Conservation (phyloP, 2,888 invertebrate genomes). For the Trissolcus japonicus region DNA sequence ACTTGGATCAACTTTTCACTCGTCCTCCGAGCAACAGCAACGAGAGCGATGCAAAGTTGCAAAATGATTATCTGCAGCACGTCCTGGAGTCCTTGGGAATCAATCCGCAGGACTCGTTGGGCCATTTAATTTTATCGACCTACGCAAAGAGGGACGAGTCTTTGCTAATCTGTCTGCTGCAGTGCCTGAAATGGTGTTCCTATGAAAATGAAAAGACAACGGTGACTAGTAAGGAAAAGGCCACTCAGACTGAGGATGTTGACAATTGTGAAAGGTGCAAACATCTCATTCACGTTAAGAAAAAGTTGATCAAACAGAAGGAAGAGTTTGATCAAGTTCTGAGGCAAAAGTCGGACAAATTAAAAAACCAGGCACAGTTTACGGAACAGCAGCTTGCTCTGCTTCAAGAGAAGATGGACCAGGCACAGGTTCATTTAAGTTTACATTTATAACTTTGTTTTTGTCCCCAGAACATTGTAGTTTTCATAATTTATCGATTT, state of each 20-base stretch:
- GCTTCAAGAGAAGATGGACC: conserved; percentile 67
- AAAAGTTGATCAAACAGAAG: conserved; percentile 67
- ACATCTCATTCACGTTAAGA: conserved; percentile 61
- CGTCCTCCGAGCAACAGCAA: conserved; percentile 8
- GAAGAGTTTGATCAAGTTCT: conserved; percentile 65
- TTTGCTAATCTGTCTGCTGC: conserved; percentile 69
- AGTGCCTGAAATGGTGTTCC: conserved; percentile 59
- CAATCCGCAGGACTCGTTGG: conserved; percentile 63
- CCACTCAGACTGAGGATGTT: conserved; percentile 51
- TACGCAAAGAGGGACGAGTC: conserved; percentile 66
- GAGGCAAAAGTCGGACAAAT: conserved; percentile 64
- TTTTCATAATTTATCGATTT: too few species aligned
- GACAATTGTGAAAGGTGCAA: conserved; percentile 36
- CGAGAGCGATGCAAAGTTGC: conserved; percentile 64
- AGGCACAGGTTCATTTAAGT: conserved; percentile 65
- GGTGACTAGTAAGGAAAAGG: conserved; percentile 16
- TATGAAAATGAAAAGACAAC: conserved; percentile 16
- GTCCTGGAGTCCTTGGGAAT: conserved; percentile 72
- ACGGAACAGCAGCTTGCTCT: conserved; percentile 66
- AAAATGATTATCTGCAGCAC: conserved; percentile 70
- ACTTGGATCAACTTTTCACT: conserved; percentile 64
- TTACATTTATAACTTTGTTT: conserved; percentile 3
- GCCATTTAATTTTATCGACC: conserved; percentile 66
- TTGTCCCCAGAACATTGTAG: too few species aligned
- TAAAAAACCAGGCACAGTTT: conserved; percentile 65